Percentiles rank a stretch among this genome's conserved stretches.
Evolutionary conservation across 2,797 vertebrate genomes (phyloP).

Genomic region (Bovichtus diacanthus): DNA sequence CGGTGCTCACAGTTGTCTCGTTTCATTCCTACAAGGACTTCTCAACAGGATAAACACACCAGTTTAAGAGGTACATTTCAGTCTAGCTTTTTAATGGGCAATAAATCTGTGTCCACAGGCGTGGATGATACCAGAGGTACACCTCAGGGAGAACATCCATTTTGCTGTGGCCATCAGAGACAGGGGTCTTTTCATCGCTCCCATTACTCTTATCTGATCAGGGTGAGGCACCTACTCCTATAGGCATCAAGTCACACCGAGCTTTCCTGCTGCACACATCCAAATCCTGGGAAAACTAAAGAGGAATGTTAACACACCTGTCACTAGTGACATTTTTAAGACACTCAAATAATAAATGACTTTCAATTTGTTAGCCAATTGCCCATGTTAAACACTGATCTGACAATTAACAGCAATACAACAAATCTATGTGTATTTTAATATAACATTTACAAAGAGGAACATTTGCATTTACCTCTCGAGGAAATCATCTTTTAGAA

Average conservation of each 20-base stretch:
- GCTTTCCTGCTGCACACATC: slow-evolving; percentile 46
- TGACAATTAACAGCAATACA: neutral
- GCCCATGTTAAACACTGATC: neutral
- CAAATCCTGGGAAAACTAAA: slow-evolving; percentile 43
- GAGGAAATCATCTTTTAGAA: neutral
- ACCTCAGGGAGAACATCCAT: slow-evolving; percentile 84
- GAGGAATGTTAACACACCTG: slow-evolving; percentile 28
- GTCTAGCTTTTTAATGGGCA: slow-evolving; percentile 83
- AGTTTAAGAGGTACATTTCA: slow-evolving; percentile 80
- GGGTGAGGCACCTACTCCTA: slow-evolving; percentile 72
- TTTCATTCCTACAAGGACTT: slow-evolving; percentile 67
- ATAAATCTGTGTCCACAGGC: slow-evolving; percentile 84
- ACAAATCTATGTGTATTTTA: neutral
- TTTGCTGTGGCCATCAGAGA: slow-evolving; percentile 80
- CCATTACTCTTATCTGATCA: slow-evolving; percentile 87
- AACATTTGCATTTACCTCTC: neutral
- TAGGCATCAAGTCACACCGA: slow-evolving; percentile 61
- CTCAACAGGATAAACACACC: slow-evolving; percentile 75
- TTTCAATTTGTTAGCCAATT: neutral
- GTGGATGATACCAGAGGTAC: slow-evolving; percentile 81
- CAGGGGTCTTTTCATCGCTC: slow-evolving; percentile 82
- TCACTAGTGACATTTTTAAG: neutral
- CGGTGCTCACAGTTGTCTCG: slow-evolving; percentile 43
- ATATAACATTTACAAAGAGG: neutral
- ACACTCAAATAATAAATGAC: slow-evolving; percentile 7